Evolutionary conservation across 1,140 invertebrate species (phyloP).

Genomic region (Hylaeus volcanicus): DNA sequence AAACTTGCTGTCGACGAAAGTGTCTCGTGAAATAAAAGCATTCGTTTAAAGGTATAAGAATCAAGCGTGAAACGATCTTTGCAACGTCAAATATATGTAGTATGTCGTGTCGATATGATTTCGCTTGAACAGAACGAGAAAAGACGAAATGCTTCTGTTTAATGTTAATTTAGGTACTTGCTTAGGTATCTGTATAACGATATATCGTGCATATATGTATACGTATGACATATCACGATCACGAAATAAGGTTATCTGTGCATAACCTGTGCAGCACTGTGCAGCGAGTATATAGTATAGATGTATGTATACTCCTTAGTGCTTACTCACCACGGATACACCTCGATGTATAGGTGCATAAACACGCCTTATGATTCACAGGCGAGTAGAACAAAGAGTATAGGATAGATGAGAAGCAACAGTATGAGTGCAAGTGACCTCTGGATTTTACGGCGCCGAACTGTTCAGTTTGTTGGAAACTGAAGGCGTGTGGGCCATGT

Average conservation of each 20-base stretch:
- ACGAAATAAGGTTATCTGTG: slow-evolving; percentile 24
- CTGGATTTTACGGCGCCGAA: no score
- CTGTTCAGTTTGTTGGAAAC: no score
- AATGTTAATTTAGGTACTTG: not conserved
- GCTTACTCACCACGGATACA: not conserved
- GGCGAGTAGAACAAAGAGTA: no score
- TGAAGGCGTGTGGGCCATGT: no score
- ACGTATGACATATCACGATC: slow-evolving; percentile 37
- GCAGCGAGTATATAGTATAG: not conserved
- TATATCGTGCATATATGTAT: not conserved
- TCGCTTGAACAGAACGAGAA: not conserved
- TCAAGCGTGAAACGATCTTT: not conserved
- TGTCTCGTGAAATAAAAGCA: not conserved
- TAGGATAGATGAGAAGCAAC: no score
- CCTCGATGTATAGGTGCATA: not conserved
- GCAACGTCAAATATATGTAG: not conserved
- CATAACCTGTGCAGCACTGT: not conserved
- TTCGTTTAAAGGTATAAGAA: not conserved
- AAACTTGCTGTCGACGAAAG: not conserved
- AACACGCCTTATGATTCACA: not conserved
- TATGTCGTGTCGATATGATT: not conserved
- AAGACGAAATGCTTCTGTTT: not conserved
- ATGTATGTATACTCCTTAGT: not conserved
- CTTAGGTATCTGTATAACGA: not conserved
- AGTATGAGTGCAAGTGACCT: no score